Conservation (phyloP, 2,888 invertebrate species). For the Uropetala carovei region DNA sequence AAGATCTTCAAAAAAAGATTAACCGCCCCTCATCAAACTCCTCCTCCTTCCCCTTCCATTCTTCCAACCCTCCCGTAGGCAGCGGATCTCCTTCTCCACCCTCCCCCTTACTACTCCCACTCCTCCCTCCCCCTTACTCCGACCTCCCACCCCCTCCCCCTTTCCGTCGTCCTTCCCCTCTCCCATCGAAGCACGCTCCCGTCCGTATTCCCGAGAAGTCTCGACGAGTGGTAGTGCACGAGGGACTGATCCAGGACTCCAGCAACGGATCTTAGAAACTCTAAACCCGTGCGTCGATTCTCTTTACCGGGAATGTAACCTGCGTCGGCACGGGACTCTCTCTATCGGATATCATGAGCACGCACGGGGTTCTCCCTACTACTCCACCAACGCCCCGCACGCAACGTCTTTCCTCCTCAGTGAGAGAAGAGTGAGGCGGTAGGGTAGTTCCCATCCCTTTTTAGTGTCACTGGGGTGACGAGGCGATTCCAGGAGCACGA, state of each 20-base stretch:
- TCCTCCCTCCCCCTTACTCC: neutral
- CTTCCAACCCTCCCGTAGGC: too few relatives aligned
- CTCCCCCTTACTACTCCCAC: neutral
- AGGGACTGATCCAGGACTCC: neutral
- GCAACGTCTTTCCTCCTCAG: too few relatives aligned
- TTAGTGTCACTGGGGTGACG: too few relatives aligned
- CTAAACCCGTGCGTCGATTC: too few relatives aligned
- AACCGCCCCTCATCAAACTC: neutral
- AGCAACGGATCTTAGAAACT: neutral
- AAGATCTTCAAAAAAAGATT: constrained; percentile 21
- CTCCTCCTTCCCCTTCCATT: neutral
- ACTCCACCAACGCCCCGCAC: too few relatives aligned
- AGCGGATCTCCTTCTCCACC: neutral
- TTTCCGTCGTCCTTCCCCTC: neutral
- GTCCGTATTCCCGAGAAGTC: neutral
- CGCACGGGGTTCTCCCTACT: too few relatives aligned
- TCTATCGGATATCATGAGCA: too few relatives aligned
- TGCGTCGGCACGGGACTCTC: too few relatives aligned
- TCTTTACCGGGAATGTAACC: too few relatives aligned
- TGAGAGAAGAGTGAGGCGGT: too few relatives aligned
- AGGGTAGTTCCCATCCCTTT: too few relatives aligned
- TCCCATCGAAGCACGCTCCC: neutral
- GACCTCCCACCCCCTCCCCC: neutral
- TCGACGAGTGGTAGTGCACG: constrained; percentile 5
- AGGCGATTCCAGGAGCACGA: too few relatives aligned